phyloP scores from a whole-genome alignment of 37 sponge, comb jelly and placozoan species.

The Ephydatia muelleri region DNA sequence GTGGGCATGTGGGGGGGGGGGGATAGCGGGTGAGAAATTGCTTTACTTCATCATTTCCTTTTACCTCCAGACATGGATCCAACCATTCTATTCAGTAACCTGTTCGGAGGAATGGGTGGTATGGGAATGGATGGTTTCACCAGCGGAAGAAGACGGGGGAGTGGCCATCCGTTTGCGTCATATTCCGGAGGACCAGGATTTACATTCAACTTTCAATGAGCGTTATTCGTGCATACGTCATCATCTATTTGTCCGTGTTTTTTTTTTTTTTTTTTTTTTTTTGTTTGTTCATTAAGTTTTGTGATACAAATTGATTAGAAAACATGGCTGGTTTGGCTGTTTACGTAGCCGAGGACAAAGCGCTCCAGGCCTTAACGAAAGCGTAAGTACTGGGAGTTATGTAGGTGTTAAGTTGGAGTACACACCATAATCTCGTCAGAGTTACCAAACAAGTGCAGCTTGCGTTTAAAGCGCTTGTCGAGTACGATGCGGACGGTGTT shows the following conservation, averaged over 20 bases:
- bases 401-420: background rate
- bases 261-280: background rate
- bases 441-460: background rate
- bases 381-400: background rate
- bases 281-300: background rate
- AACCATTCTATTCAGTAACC: conserved; percentile 12
- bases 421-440: too few relatives aligned
- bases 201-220: background rate
- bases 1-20: background rate
- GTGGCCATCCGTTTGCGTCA: background rate
- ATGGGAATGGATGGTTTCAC: background rate
- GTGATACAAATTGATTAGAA: background rate
- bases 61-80: conserved; percentile 28
- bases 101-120: conserved; percentile 28
- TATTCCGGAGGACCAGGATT: background rate
- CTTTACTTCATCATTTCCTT: background rate
- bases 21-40: background rate
- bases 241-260: background rate
- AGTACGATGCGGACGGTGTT: background rate
- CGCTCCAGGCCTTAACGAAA: background rate
- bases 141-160: background rate
- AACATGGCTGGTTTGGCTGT: background rate
- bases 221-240: background rate
- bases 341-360: background rate
- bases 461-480: background rate